Conservation (phyloP, 2,888 invertebrate species). For the Tuberolachnus salignus region DNA sequence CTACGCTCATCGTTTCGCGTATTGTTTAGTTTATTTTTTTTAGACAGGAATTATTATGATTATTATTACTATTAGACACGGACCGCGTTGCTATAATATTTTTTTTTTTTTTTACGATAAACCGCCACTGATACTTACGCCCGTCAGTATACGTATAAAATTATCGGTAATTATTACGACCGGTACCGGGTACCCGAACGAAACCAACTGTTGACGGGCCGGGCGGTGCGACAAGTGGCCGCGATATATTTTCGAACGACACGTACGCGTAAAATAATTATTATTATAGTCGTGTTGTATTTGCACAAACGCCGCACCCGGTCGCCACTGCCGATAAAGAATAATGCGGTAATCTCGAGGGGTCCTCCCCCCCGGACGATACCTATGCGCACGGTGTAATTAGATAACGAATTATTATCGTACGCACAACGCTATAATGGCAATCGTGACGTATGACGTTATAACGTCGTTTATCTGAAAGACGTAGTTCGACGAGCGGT, state of each 20-base stretch:
- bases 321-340: background rate
- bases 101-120: background rate
- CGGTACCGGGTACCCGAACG: background rate
- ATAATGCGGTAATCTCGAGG: background rate
- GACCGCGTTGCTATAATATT: background rate
- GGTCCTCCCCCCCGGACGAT: too few species aligned
- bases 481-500: too few species aligned
- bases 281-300: background rate
- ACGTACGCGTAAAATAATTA: too few species aligned
- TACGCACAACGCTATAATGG: too few species aligned
- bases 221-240: background rate
- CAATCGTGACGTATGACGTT: too few species aligned
- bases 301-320: conserved; percentile 13
- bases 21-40: too few species aligned
- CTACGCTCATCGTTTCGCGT: conserved; percentile 21
- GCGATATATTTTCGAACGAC: background rate
- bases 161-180: background rate
- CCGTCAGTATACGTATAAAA: too few species aligned
- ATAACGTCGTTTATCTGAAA: too few species aligned
- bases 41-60: background rate
- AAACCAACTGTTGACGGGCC: background rate
- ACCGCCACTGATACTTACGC: background rate
- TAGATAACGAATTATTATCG: too few species aligned
- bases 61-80: background rate
- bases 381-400: too few species aligned